Conservation (phyloP, 2,888 invertebrate species). For the Resseliella maxima region DNA sequence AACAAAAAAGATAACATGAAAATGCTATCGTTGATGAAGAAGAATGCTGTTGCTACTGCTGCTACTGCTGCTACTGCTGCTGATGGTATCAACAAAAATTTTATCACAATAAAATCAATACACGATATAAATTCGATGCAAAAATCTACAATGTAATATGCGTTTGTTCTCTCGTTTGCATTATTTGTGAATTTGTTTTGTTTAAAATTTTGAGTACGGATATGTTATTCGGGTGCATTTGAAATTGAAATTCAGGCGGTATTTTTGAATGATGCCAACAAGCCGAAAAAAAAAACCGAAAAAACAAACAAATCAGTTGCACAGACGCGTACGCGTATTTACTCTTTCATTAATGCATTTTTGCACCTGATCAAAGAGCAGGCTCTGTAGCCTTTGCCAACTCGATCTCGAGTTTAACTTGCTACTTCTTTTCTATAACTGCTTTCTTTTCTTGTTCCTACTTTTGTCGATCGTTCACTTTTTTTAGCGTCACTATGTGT, state of each 20-base stretch:
- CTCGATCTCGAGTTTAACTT: not conserved
- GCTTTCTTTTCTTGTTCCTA: not conserved
- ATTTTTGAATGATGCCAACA: conserved; percentile 2
- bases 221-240: not conserved
- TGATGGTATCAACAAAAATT: not conserved
- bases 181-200: not conserved
- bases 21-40: not conserved
- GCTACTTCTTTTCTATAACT: not conserved
- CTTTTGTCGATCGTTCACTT: not conserved
- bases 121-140: not conserved
- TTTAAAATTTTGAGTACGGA: not conserved
- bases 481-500: not conserved
- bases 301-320: not conserved
- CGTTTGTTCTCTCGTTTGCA: not conserved
- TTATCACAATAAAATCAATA: not conserved
- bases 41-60: no score
- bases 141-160: not conserved
- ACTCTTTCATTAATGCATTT: not conserved
- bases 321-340: not conserved
- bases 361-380: conserved; percentile 49
- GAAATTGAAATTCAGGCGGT: not conserved
- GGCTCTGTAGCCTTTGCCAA: not conserved
- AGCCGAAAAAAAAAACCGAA: not conserved
- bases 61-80: no score
- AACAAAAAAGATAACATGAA: not conserved